phyloP scores from a whole-genome alignment of 2,888 invertebrate genomes.

The Tethea ocularis region DNA sequence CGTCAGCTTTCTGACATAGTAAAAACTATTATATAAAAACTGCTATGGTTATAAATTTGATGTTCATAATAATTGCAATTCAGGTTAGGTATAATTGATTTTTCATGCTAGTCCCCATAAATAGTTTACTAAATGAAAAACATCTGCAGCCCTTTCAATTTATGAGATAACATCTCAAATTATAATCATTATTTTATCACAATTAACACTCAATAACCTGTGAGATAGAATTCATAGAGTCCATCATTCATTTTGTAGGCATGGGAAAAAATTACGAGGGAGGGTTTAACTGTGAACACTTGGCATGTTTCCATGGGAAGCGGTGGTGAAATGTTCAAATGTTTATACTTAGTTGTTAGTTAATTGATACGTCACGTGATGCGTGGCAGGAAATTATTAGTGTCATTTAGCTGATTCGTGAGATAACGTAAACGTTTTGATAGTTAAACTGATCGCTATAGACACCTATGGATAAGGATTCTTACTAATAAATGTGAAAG shows the following conservation, averaged over 20 bases:
- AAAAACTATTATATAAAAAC: no score
- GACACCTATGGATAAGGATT: no score
- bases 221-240: slow-evolving; percentile 17
- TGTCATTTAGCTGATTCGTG: slow-evolving; percentile 16
- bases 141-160: slow-evolving; percentile 14
- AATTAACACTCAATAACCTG: slow-evolving; percentile 37
- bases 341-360: slow-evolving; percentile 45
- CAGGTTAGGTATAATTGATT: slow-evolving; percentile 24
- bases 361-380: slow-evolving; percentile 62
- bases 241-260: slow-evolving; percentile 19
- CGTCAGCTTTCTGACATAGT: no score
- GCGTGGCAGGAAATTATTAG: slow-evolving; percentile 59
- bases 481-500: no score
- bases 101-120: slow-evolving; percentile 17
- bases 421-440: slow-evolving; percentile 16
- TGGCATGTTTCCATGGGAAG: slow-evolving; percentile 63
- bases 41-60: no score
- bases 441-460: neutral
- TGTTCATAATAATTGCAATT: no score
- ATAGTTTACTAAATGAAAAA: neutral
- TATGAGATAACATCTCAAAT: slow-evolving; percentile 22
- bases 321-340: slow-evolving; percentile 54
- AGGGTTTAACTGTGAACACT: slow-evolving; percentile 51
- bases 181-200: slow-evolving; percentile 29
- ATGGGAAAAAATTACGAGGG: slow-evolving; percentile 28